Evolutionary conservation across 2,113 vertebrate species (phyloP), one percentile per base, ranked within the genome.

Genomic region (Malurus melanocephalus): DNA sequence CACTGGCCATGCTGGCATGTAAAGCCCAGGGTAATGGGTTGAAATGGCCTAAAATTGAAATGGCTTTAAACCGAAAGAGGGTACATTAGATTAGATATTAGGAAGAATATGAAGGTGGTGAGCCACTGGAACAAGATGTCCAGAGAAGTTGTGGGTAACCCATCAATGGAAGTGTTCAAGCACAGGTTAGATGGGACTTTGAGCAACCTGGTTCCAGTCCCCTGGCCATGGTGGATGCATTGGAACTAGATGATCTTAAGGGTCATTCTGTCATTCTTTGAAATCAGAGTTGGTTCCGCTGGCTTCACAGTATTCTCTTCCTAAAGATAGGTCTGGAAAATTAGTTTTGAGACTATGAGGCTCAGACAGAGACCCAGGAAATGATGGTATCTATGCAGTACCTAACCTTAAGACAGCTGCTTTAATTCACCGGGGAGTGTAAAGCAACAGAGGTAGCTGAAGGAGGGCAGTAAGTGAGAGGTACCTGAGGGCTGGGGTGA

Each of bases 1-100:
- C 5, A 10, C 18, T 18, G 42, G 23, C 10, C 2, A 0, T 23
- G 4, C 45, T 53, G 38, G 17, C 3, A 1, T 4, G 7, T 46
- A 23, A 62, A 83, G 33, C 55, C 9, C 5, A 17, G 43, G 27
- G 4, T 19, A 52, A n/a, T 30, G 8, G 14, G 28, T n/a, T 28
- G 45, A 57, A 72, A 87, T 23, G 18, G 18, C 35, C 35, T 64
- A 51, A 56, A 64, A 49, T 0, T 22, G 9, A 79, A 49, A 56
- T 49, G 21, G 5, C 59, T 49, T 79, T 49, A 64, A 64, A 56
- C 20, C 21, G 32, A 56, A 78, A 48, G 28, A 42, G 57, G 11
- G 26, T 71, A 21, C 49, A 42, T 32, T 64, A 56, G 42, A 43
- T 64, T 28, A 45, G 32, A 7, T 72, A 28, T 20, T 65, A 28